These are phyloP conservation scores for Caenorhabditis zanzibari DNA, from an alignment of 2,888 invertebrate species.

Conservation along the genomic window DNA sequence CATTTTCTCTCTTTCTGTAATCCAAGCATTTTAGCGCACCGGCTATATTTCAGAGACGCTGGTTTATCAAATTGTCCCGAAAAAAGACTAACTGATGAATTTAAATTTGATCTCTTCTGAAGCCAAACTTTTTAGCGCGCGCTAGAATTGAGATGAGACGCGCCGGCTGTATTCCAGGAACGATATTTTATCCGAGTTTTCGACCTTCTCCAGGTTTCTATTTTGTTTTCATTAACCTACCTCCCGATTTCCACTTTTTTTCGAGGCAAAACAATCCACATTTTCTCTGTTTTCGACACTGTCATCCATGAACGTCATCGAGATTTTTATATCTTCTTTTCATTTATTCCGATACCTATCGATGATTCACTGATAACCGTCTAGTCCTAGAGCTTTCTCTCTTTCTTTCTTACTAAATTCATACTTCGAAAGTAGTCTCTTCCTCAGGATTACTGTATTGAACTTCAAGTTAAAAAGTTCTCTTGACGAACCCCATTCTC, in stretches of 20 bases:
- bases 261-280: neutral
- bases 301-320: neutral
- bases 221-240: neutral
- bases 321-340: neutral
- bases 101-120: too few relatives aligned
- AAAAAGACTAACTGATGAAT: too few relatives aligned
- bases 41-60: too few relatives aligned
- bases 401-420: neutral
- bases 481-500: neutral
- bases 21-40: too few relatives aligned
- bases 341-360: neutral
- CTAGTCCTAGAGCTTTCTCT: neutral
- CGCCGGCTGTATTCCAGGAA: too few relatives aligned
- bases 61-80: too few relatives aligned
- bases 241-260: neutral
- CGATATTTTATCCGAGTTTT: too few relatives aligned
- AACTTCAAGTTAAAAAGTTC: neutral
- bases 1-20: too few relatives aligned
- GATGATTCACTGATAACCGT: neutral
- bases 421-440: neutral
- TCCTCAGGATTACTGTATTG: conserved; percentile 15
- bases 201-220: too few relatives aligned
- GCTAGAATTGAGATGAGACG: too few relatives aligned
- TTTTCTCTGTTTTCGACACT: neutral
- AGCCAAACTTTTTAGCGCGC: too few relatives aligned